Evolutionary conservation across 2,113 vertebrate genomes (phyloP).

Genomic region (Periophthalmus modestus): DNA sequence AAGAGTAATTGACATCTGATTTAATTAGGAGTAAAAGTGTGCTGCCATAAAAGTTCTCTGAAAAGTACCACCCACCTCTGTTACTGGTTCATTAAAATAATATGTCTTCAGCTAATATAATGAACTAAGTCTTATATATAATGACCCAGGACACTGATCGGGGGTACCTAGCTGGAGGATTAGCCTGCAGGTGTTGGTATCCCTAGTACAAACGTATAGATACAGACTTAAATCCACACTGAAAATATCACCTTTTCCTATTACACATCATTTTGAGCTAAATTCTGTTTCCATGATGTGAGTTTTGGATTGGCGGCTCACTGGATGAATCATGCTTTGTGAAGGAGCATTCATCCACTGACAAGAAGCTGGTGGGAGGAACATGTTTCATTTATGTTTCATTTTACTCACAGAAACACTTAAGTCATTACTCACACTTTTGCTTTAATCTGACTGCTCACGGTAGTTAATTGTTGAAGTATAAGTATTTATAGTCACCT

Average conservation of each 20-base stretch:
- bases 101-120: too few relatives aligned
- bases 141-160: too few relatives aligned
- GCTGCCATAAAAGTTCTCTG: too few relatives aligned
- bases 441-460: not conserved
- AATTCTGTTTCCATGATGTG: slow-evolving; percentile 9
- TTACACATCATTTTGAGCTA: not conserved
- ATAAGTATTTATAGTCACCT: too few relatives aligned
- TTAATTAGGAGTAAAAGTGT: too few relatives aligned
- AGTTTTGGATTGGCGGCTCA: not conserved
- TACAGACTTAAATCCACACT: not conserved
- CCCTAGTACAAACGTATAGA: not conserved
- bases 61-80: too few relatives aligned
- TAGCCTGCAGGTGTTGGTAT: too few relatives aligned
- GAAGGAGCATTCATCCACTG: not conserved
- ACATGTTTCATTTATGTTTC: not conserved
- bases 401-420: slow-evolving; percentile 1
- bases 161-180: too few relatives aligned
- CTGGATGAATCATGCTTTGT: not conserved
- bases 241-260: not conserved
- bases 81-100: too few relatives aligned
- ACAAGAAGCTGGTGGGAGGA: not conserved
- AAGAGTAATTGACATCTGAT: too few relatives aligned
- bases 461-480: too few relatives aligned
- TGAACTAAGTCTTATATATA: too few relatives aligned
- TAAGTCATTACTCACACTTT: not conserved